Evolutionary conservation across 2,113 vertebrate genomes (phyloP).

Genomic region (Theristicus caerulescens): DNA sequence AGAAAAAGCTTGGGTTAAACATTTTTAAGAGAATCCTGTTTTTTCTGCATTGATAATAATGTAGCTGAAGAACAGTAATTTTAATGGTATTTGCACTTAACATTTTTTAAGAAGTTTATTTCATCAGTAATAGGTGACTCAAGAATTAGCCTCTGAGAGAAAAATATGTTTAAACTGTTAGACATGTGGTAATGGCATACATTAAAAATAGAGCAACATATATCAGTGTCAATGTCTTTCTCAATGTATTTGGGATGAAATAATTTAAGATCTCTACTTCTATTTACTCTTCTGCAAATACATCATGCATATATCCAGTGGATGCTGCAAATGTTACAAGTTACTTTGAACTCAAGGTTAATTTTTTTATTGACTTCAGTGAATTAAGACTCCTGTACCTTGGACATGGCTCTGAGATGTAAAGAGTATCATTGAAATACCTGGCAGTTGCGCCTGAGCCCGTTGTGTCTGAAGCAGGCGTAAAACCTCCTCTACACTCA

Average conservation of each 20-base stretch:
- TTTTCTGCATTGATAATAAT: background rate
- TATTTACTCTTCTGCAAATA: background rate
- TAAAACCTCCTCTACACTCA: background rate
- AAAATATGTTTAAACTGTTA: background rate
- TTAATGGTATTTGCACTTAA: background rate
- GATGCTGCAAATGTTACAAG: background rate
- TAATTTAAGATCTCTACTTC: background rate
- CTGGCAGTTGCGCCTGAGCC: background rate
- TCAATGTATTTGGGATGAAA: background rate
- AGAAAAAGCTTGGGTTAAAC: background rate
- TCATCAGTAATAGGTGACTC: background rate
- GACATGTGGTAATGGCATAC: background rate
- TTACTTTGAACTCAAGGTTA: background rate
- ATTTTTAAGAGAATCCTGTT: background rate
- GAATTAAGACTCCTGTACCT: background rate
- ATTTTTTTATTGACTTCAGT: background rate
- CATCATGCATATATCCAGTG: background rate
- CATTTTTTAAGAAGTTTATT: background rate
- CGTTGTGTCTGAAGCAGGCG: fast-evolving
- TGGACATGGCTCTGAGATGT: background rate
- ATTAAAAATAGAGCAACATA: background rate
- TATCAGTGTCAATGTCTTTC: background rate
- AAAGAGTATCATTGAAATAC: background rate
- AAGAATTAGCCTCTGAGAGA: background rate
- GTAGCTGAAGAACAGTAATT: background rate